Percentiles rank a stretch among this genome's conserved stretches.
phyloP scores from a whole-genome alignment of 2,113 vertebrate genomes.

The Gallinago jamesoni region DNA sequence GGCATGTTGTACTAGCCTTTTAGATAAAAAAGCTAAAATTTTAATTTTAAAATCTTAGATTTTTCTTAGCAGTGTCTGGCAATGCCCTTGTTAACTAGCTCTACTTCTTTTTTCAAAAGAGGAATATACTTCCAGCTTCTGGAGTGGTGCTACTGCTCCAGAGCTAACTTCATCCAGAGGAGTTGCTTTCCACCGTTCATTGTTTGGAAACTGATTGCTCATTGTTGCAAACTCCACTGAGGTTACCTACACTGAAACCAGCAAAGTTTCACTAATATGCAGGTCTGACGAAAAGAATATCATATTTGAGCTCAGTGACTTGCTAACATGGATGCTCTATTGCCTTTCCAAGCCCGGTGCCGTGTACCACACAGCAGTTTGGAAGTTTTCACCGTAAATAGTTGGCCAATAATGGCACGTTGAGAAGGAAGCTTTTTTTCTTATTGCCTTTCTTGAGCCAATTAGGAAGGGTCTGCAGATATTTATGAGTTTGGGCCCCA shows the following conservation, averaged over 20 bases:
- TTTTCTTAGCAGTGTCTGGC: neutral
- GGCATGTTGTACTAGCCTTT: neutral
- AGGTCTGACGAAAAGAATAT: neutral
- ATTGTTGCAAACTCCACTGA: neutral
- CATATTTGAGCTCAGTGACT: neutral
- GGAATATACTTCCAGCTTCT: neutral
- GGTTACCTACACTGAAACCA: neutral
- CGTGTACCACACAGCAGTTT: neutral
- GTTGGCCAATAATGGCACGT: neutral
- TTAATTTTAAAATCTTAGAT: neutral
- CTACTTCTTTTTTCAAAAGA: neutral
- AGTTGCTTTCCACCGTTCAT: neutral
- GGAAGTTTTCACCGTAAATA: neutral
- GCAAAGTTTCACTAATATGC: neutral
- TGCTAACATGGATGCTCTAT: neutral
- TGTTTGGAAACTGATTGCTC: neutral
- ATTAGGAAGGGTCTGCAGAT: neutral
- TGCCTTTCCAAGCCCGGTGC: neutral
- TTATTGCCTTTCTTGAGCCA: neutral
- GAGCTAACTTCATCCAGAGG: neutral
- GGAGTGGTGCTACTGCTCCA: neutral
- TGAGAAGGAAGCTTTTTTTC: neutral
- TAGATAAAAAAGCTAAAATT: too few species aligned
- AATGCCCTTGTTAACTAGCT: neutral
- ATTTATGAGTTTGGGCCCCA: neutral